A percentile compares a stretch with the other conserved stretches of the same genome.
Evolutionary conservation across 2,113 vertebrate species (phyloP).

Genomic region (Lutjanus erythropterus): DNA sequence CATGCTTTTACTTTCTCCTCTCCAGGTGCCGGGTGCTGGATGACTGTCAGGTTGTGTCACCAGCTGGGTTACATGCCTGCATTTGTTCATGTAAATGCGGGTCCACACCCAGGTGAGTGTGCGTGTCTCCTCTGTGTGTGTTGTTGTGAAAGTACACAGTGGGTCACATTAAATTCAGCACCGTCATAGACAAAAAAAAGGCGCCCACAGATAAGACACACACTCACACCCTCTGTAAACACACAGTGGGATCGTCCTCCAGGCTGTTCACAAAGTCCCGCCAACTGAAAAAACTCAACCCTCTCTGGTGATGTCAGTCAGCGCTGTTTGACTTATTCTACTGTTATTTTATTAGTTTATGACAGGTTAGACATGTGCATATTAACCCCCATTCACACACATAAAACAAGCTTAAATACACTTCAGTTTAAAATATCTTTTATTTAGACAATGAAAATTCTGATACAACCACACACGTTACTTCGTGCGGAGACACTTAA

Average conservation of each 20-base stretch:
- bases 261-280: not conserved
- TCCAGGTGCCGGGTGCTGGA: not conserved
- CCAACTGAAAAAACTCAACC: not conserved
- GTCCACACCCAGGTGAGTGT: not conserved
- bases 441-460: constrained; percentile 55
- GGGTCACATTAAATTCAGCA: not conserved
- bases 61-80: not conserved
- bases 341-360: not conserved
- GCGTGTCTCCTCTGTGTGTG: not conserved
- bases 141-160: not conserved
- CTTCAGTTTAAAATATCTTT: constrained; percentile 31
- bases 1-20: not conserved
- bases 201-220: constrained; percentile 15
- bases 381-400: not conserved
- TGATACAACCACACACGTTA: constrained; percentile 39
- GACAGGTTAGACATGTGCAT: not conserved
- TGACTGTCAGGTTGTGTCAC: not conserved
- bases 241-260: constrained; percentile 1
- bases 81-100: not conserved
- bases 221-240: constrained; percentile 51
- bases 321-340: not conserved
- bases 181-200: not conserved
- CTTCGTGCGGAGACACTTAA: constrained; percentile 54
- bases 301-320: not conserved
- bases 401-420: not conserved